Base-by-base conservation (phyloP, 1,140 invertebrate species). In the Drosophila hydei region DNA sequence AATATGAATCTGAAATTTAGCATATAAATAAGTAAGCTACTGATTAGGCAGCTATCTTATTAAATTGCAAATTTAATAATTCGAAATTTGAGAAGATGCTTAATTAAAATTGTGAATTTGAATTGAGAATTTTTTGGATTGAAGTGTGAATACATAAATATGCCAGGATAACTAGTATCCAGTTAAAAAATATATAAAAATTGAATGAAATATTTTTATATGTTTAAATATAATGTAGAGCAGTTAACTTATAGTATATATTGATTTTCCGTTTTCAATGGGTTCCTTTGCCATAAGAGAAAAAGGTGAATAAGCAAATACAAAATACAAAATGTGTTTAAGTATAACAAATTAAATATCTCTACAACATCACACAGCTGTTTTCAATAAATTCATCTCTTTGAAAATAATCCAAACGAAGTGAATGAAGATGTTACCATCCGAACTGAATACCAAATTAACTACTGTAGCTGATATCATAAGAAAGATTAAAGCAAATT, bases 61-160 rank as follows among this genome's bases (percentile, higher is more conserved):
- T 63, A 63, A 56, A 70, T 56, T 64, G 51, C 23, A 42, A 70
- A 70, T 70, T 64, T 64, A 21, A 59, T 64, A 18, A 25, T 55
- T 77, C 16, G 79, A 80, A 80, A 77, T 58, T 58, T 47, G 79
- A 80, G 79, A 48, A 65, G 60, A 21, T 16, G 38, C 36, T 43
- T 59, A 59, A 60, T 30, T 36, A 58, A 64, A 60, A 18, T n/a
- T n/a, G 23, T 45, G 12, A 48, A 61, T 42, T 52, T 40, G 23
- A 45, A 33, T 33, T 33, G 30, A 2, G 30, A 33, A 33, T 33
- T 33, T 33, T n/a, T n/a, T n/a, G n/a, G n/a, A n/a, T n/a, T n/a
- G n/a, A n/a, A n/a, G n/a, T n/a, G n/a, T n/a, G n/a, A n/a, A n/a
- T n/a, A n/a, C n/a, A n/a, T n/a, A n/a, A n/a, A n/a, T n/a, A n/a